Base-by-base conservation (phyloP, 2,113 vertebrate species). In the Apteryx mantelli region DNA sequence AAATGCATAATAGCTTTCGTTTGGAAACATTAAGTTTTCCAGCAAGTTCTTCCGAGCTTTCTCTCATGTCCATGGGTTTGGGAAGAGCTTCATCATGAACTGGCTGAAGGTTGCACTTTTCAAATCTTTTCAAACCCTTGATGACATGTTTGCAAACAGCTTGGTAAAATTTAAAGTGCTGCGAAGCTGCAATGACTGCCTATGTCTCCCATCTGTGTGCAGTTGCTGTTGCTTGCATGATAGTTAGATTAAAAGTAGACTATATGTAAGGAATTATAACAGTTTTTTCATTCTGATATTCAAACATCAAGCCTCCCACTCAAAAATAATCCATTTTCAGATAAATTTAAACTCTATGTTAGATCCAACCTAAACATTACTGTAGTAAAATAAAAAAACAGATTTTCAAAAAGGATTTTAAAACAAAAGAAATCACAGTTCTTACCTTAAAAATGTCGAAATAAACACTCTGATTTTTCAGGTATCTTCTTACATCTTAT, bases 401-500 rank as follows among this genome's bases (percentile, higher is more conserved):
- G 1, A 1, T 26, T 86, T 48, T 30, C 0, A 4, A 30, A 74
- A 70, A n/a, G 0, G 2, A 0, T 11, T 83, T 89, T 38, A 12
- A 74, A 53, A 38, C 40, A 1, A 81, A 71, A 38, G 36, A 77
- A 17, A 34, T 32, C 18, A 55, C 0, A 14, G 60, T 84, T 81
- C 15, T 66, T 79, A 52, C 18, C 18, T 25, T 70, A 44, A 86
- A 87, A 69, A 22, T 9, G 5, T 19, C 86, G 7, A 77, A 74
- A 44, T 9, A 68, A 82, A 40, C 1, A 16, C 58, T 78, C 66
- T 44, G 0, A 4, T 34, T 58, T 87, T 53, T 44, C 5, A 25
- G 18, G 3, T 71, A 17, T 38, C 5, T 55, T 77, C 78, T 91
- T 55, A 48, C 2, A 52, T 20, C 5, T 76, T 36, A 25, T 38